Conservation (phyloP, 2,113 vertebrate genomes). For the Plecturocebus donacophilus region DNA sequence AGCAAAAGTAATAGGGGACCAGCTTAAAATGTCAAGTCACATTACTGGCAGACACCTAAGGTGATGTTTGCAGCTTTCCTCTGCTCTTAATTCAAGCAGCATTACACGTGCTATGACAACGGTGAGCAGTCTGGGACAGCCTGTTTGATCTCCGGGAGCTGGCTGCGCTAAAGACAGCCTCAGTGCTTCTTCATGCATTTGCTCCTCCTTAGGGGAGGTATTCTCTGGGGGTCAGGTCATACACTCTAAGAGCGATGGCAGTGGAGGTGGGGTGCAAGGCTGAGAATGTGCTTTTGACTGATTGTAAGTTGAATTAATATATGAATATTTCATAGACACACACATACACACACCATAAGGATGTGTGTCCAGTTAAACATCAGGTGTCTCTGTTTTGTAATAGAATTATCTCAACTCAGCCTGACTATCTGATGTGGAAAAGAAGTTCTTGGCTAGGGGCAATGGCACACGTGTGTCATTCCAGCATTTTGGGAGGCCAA, state of each 20-base stretch:
- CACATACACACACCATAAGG: background rate
- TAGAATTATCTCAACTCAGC: background rate
- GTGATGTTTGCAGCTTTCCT: slow-evolving; percentile 53
- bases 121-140: background rate
- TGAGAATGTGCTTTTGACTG: background rate
- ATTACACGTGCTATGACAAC: slow-evolving; percentile 46
- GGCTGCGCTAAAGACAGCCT: background rate
- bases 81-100: slow-evolving; percentile 52
- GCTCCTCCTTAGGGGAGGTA: background rate
- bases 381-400: background rate
- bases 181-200: background rate
- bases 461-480: too few species aligned
- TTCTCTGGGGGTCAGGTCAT: background rate
- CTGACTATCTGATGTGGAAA: background rate
- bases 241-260: background rate
- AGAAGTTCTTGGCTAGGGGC: background rate
- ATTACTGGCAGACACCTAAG: slow-evolving; percentile 64
- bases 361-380: background rate
- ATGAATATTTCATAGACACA: background rate
- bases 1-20: slow-evolving; percentile 67
- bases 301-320: background rate
- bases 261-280: background rate
- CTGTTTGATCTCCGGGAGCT: background rate
- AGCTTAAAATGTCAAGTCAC: slow-evolving; percentile 78
- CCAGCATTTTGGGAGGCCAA: too few species aligned